phyloP scores from a whole-genome alignment of 2,113 vertebrate genomes.

The Myrmophylax atrothorax region DNA sequence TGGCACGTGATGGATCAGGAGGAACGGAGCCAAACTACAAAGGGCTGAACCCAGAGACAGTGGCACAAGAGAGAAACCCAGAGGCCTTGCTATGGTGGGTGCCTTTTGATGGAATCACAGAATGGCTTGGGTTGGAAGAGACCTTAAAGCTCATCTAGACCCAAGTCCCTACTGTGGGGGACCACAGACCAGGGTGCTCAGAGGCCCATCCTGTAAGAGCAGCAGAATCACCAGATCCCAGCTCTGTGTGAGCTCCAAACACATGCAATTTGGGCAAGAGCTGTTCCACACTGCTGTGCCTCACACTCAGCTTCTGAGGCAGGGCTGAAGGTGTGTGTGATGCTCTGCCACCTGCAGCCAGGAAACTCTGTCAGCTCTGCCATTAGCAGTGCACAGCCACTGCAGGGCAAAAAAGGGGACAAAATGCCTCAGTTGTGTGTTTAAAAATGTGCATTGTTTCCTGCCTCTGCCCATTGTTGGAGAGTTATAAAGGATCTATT shows the following conservation, averaged over 20 bases:
- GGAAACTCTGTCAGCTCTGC: neutral
- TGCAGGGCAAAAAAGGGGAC: neutral
- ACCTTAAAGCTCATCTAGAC: neutral
- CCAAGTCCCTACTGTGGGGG: neutral
- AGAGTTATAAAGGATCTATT: neutral
- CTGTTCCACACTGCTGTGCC: neutral
- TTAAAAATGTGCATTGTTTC: constrained; percentile 5
- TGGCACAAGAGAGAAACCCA: neutral
- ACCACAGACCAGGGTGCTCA: neutral
- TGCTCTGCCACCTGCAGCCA: neutral
- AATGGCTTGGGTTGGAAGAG: neutral
- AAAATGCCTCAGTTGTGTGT: neutral
- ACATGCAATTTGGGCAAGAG: neutral
- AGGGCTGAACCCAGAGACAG: neutral
- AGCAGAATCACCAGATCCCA: neutral
- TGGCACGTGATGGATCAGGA: rapidly evolving
- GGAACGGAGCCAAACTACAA: neutral
- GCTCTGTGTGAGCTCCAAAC: neutral
- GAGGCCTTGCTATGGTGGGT: neutral
- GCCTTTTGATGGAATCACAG: neutral
- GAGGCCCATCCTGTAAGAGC: neutral
- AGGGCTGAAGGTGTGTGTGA: neutral
- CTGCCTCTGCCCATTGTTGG: neutral
- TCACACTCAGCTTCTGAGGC: neutral
- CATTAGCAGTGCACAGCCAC: neutral